These are phyloP conservation scores for Netelia fuscicornis DNA, from an alignment of 2,888 invertebrate genomes.

Conservation along the genomic window DNA sequence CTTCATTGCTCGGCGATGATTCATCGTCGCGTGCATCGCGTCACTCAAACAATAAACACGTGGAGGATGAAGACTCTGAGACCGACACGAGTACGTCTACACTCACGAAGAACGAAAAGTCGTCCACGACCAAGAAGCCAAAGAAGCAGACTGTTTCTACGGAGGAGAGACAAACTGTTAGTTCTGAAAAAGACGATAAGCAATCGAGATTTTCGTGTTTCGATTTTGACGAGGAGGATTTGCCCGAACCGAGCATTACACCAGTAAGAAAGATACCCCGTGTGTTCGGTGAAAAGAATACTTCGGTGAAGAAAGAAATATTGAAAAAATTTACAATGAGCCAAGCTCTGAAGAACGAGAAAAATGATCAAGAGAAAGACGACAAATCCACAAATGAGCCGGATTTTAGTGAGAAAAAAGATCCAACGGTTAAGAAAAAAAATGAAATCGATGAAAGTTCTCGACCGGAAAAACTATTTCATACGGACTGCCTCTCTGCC, in stretches of 20 bases:
- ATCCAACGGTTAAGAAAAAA: conserved; percentile 47
- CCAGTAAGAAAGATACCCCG: conserved; percentile 89
- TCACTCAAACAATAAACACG: conserved; percentile 60
- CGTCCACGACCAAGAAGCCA: conserved; percentile 60
- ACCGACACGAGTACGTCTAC: conserved; percentile 38
- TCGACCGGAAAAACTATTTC: not conserved
- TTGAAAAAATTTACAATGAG: conserved; percentile 83
- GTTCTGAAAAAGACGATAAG: conserved; percentile 68
- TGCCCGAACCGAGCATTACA: conserved; percentile 87
- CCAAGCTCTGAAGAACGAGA: conserved; percentile 80
- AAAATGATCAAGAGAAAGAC: conserved; percentile 67
- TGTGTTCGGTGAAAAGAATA: conserved; percentile 84
- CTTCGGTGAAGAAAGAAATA: conserved; percentile 82
- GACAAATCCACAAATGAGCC: conserved; percentile 53
- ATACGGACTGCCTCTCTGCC: not conserved
- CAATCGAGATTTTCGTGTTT: conserved; percentile 89
- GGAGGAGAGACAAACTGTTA: conserved; percentile 65
- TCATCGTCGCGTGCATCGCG: conserved; percentile 56
- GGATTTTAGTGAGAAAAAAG: conserved; percentile 57
- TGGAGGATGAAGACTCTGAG: conserved; percentile 52
- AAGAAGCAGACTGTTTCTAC: conserved; percentile 66
- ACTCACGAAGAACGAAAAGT: conserved; percentile 58
- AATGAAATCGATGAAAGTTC: not conserved
- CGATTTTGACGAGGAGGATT: conserved; percentile 92
- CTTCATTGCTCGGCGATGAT: conserved; percentile 70